Conservation (phyloP, 2,797 vertebrate genomes). For the Anguilla megastoma region DNA sequence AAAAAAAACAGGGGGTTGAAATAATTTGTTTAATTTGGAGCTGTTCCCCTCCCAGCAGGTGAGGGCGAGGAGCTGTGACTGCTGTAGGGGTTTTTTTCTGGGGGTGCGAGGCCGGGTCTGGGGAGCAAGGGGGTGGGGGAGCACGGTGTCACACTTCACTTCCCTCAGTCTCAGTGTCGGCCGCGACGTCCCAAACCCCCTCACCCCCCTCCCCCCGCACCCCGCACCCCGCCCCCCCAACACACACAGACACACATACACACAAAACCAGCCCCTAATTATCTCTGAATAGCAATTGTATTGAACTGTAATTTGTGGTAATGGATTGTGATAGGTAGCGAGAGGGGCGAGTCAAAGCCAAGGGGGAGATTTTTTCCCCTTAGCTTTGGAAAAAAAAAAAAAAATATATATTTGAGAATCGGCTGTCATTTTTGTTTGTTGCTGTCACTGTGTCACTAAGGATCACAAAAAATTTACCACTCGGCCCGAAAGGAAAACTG, state of each 20-base stretch:
- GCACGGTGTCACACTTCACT: slow-evolving; percentile 72
- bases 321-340: slow-evolving; percentile 83
- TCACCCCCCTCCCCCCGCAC: slow-evolving; percentile 47
- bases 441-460: slow-evolving; percentile 54
- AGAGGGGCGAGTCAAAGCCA: slow-evolving; percentile 73
- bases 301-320: slow-evolving; percentile 87
- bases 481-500: slow-evolving; percentile 38
- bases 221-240: slow-evolving; percentile 3
- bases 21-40: slow-evolving; percentile 84
- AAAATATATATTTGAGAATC: slow-evolving; percentile 41
- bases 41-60: slow-evolving; percentile 80
- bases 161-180: slow-evolving; percentile 71
- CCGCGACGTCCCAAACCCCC: slow-evolving; percentile 56
- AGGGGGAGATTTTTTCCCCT: slow-evolving; percentile 53
- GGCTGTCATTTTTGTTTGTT: slow-evolving; percentile 43
- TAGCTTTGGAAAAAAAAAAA: slow-evolving; percentile 36
- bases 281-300: slow-evolving; percentile 88
- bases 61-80: slow-evolving; percentile 69
- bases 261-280: slow-evolving; percentile 81
- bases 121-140: slow-evolving; percentile 50
- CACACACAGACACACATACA: slow-evolving; percentile 46
- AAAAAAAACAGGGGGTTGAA: slow-evolving; percentile 61
- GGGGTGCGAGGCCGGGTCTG: slow-evolving; percentile 54
- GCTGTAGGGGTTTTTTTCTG: slow-evolving; percentile 62
- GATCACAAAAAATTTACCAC: slow-evolving; percentile 23